These are phyloP conservation scores for Cephus cinctus DNA, from an alignment of 1,140 invertebrate genomes.

Conservation along the genomic window DNA sequence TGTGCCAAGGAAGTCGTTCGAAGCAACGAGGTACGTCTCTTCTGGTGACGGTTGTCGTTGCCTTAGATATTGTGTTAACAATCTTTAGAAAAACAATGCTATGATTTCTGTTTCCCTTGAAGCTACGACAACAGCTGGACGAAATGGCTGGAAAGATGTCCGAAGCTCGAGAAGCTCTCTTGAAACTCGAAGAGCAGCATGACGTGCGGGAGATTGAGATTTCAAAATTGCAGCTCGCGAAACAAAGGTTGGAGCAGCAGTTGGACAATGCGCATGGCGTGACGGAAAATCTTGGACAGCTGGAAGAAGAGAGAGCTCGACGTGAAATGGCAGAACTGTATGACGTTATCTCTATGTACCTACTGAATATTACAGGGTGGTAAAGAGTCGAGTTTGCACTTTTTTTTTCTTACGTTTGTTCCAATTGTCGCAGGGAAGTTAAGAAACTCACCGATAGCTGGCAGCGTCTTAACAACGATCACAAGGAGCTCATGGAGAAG, in stretches of 20 bases:
- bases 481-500: conserved; percentile 59
- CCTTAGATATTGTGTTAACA: not conserved
- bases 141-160: conserved; percentile 36
- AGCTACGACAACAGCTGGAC: conserved; percentile 38
- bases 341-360: conserved; percentile 5
- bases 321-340: conserved; percentile 32
- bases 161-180: conserved; percentile 31
- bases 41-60: too few relatives aligned
- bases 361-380: conserved; percentile 1
- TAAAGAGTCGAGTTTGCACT: not conserved
- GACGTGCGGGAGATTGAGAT: conserved; percentile 37
- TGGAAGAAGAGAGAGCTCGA: conserved; percentile 33
- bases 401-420: conserved; percentile 4
- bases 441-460: conserved; percentile 27
- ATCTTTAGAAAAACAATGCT: not conserved
- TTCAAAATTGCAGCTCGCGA: conserved; percentile 32
- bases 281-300: conserved; percentile 20
- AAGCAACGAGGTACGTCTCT: conserved; percentile 44
- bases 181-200: conserved; percentile 40
- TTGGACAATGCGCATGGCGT: conserved; percentile 28
- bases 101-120: conserved; percentile 8
- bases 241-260: conserved; percentile 31
- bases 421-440: conserved; percentile 32
- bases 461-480: conserved; percentile 44
- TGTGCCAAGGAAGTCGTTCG: conserved; percentile 24